Evolutionary conservation across 1,140 invertebrate species (phyloP).

Genomic region (Coelopa frigida): DNA sequence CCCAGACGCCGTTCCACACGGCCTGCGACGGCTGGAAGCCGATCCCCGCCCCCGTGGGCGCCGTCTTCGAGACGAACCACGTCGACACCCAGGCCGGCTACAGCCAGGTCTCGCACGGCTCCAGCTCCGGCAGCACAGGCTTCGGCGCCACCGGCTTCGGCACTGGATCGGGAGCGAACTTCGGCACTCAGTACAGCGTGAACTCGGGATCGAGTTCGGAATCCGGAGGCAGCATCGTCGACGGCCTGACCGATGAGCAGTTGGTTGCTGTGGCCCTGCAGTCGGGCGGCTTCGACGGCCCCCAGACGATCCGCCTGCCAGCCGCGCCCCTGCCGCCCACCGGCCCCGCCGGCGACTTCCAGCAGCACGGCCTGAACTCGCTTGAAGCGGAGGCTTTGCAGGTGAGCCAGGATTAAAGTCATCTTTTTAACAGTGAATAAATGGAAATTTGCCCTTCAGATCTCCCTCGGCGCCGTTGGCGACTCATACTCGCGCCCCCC

Average conservation of each 20-base stretch:
- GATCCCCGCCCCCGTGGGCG: conserved; percentile 55
- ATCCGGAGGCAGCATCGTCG: conserved; percentile 21
- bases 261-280: conserved; percentile 37
- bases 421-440: background rate
- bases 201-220: conserved; percentile 1
- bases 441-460: conserved; percentile 4
- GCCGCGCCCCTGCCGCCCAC: conserved; percentile 11
- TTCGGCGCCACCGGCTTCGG: conserved; percentile 6
- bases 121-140: conserved; percentile 2
- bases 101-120: conserved; percentile 28
- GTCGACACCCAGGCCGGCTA: conserved; percentile 37
- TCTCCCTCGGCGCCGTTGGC: conserved; percentile 18
- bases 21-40: conserved; percentile 76
- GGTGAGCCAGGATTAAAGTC: no score
- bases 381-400: conserved; percentile 32
- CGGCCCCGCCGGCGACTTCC: conserved; percentile 17
- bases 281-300: conserved; percentile 14
- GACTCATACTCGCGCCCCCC: conserved; percentile 33
- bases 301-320: background rate
- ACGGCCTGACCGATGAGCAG: conserved; percentile 35
- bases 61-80: conserved; percentile 32
- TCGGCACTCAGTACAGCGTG: conserved; percentile 6
- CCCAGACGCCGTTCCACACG: conserved; percentile 36
- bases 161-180: background rate
- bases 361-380: conserved; percentile 18